Conservation (phyloP, 2,113 vertebrate species). For the Hyaena hyaena region DNA sequence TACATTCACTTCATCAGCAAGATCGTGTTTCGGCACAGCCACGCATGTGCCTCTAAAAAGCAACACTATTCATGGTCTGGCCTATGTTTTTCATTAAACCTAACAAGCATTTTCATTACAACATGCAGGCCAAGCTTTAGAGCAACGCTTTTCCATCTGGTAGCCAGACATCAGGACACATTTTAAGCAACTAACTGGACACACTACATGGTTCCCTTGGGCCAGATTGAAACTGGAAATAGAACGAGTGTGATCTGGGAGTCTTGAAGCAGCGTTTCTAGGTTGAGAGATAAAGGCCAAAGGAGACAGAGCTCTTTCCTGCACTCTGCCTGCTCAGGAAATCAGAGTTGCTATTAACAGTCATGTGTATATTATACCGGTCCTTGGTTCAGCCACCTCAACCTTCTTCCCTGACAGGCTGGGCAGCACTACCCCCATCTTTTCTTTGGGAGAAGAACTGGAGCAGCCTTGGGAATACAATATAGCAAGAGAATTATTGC, state of each 20-base stretch:
- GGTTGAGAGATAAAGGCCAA: not conserved
- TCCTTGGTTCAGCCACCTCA: not conserved
- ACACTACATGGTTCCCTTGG: not conserved
- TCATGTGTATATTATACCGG: not conserved
- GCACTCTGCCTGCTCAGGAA: not conserved
- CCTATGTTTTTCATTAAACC: slow-evolving; percentile 66
- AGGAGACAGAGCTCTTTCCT: not conserved
- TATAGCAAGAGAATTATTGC: not conserved
- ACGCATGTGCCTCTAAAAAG: not conserved
- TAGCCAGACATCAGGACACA: slow-evolving; percentile 47
- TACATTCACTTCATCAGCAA: rapidly evolving
- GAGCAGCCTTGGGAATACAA: not conserved
- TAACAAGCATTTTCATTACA: slow-evolving; percentile 4
- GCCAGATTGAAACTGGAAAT: slow-evolving; percentile 51
- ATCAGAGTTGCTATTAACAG: not conserved
- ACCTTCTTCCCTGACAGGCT: not conserved
- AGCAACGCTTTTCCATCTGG: not conserved
- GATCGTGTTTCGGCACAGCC: not conserved
- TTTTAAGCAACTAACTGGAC: slow-evolving; percentile 58
- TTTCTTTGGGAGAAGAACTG: not conserved
- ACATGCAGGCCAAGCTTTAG: not conserved
- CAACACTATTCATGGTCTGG: not conserved
- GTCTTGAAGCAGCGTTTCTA: not conserved
- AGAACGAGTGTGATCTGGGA: slow-evolving; percentile 18
- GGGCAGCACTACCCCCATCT: not conserved